Base-by-base conservation (phyloP, 2,113 vertebrate species). In the Peucedramus taeniatus region DNA sequence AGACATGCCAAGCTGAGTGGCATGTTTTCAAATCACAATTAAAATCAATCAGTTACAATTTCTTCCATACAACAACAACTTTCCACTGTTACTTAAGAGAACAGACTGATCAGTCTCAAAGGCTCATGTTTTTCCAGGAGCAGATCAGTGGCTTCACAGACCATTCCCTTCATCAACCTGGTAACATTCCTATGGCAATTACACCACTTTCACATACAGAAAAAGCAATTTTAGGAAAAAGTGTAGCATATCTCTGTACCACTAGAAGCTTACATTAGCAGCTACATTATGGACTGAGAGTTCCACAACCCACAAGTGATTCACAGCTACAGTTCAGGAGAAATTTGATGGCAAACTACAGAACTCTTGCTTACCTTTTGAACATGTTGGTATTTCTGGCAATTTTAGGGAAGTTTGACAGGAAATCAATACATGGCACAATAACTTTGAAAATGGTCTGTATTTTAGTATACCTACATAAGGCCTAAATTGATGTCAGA, bases 361-460 rank as follows among this genome's bases (percentile, higher is more conserved):
- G 45, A 78, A 63, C 56, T 83, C 80, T 94, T 61, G 35, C 90
- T 90, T 91, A 97, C 94, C 57, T 93, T 91, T 72, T 64, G 42
- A 72, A 49, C 21, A 11, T 17, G 13, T 7, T 69, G 42, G 31
- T 30, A 37, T 76, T 83, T 53, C 64, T 44, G 39, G 90, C 45
- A 59, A 40, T 30, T 65, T 90, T 33, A 7, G 93, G 68, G 47
- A 97, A 94, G 50, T 68, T 92, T 53, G 87, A 81, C 50, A 97
- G 75, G 84, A 97, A 97, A 7, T 91, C 94, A 37, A 92, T 66
- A 83, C 84, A 93, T 0, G 72, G 89, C 10, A 96, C 44, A 5
- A 71, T 31, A 24, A 89, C 80, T 35, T 89, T 76, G 70, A 56
- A 59, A 76, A 24, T 97, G 50, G 90, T 68, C 90, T 97, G 13